A percentile compares a stretch with the other conserved stretches of the same genome.
Evolutionary conservation across 2,888 invertebrate genomes (phyloP).

Genomic region (Agriotes lineatus): DNA sequence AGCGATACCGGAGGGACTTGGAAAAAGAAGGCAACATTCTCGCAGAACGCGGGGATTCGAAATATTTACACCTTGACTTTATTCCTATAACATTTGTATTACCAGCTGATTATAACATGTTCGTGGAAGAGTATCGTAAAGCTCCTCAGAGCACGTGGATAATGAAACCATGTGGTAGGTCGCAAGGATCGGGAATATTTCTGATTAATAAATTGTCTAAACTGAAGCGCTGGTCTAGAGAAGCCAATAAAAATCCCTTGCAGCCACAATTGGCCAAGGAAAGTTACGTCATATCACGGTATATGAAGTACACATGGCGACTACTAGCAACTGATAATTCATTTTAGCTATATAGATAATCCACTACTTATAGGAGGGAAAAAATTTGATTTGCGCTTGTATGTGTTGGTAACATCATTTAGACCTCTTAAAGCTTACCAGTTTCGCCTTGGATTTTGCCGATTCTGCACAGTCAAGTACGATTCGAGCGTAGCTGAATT

Average conservation of each 20-base stretch:
- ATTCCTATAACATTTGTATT: constrained; percentile 94
- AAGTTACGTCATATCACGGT: constrained; percentile 95
- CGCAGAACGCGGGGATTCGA: constrained; percentile 84
- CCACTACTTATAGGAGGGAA: constrained; percentile 95
- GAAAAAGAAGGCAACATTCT: constrained; percentile 90
- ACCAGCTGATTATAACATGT: constrained; percentile 97
- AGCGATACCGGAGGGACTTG: constrained; percentile 91
- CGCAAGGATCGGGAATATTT: constrained; percentile 95
- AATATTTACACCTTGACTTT: constrained; percentile 88
- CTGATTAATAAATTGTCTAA: constrained; percentile 95
- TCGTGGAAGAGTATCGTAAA: constrained; percentile 95
- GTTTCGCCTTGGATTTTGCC: constrained; percentile 92
- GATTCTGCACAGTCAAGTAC: constrained; percentile 97
- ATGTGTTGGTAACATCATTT: constrained; percentile 93
- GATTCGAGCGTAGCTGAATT: constrained; percentile 88
- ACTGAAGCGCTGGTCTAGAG: constrained; percentile 90
- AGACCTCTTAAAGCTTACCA: constrained; percentile 93
- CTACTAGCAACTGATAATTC: not conserved
- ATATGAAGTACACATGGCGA: constrained; percentile 25
- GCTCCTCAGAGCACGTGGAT: constrained; percentile 97
- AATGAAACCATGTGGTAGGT: constrained; percentile 97
- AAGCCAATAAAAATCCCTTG: constrained; percentile 83
- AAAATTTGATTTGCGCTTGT: constrained; percentile 94
- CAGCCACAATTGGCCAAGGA: constrained; percentile 89
- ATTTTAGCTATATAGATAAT: constrained; percentile 86